These are phyloP conservation scores for Dione vanillae DNA, from an alignment of 2,888 invertebrate species.

Conservation along the genomic window DNA sequence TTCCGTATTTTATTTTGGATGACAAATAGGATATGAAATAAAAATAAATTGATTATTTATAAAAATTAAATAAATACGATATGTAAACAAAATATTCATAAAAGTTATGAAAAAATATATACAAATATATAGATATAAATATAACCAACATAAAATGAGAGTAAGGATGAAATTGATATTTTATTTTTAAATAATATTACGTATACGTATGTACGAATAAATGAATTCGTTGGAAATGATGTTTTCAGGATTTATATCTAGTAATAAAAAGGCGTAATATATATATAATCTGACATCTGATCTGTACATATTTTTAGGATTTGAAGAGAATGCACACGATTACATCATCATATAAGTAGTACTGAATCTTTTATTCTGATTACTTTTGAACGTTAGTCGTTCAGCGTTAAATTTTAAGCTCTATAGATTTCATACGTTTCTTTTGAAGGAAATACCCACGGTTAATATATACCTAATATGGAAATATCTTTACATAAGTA, in stretches of 20 bases:
- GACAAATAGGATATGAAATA: background rate
- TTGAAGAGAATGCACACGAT: no score
- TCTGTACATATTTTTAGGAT: no score
- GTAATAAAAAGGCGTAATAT: background rate
- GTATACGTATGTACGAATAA: background rate
- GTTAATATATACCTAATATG: background rate
- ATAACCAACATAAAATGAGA: no score
- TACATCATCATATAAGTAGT: background rate
- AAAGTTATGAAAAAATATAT: no score
- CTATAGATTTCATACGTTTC: no score
- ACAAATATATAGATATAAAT: no score
- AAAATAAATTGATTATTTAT: background rate
- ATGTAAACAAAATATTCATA: no score
- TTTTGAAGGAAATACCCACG: no score
- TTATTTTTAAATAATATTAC: background rate
- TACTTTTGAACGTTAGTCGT: background rate
- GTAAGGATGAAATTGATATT: no score
- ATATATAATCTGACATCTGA: no score
- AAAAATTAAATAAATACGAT: no score
- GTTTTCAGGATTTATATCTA: background rate
- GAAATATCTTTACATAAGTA: background rate
- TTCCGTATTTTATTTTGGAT: slow-evolving; percentile 49
- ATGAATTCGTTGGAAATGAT: background rate
- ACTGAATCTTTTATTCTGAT: background rate
- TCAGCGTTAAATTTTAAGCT: background rate